These are phyloP conservation scores for Poecilobothrus nobilitatus DNA, from an alignment of 2,888 invertebrate species.

Conservation along the genomic window DNA sequence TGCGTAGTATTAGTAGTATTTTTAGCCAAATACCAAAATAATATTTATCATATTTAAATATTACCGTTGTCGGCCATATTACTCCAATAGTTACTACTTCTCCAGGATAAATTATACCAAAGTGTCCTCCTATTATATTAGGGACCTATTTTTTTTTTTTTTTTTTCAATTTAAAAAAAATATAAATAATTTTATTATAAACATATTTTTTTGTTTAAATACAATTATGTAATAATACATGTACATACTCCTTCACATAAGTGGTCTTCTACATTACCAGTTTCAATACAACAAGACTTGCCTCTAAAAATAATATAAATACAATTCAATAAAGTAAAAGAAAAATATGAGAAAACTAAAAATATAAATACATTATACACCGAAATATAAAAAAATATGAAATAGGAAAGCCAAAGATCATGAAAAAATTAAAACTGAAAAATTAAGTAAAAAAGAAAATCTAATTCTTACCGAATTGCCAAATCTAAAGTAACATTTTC, in stretches of 20 bases:
- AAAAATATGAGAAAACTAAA: no score
- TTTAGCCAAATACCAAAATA: constrained; percentile 9
- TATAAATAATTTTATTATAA: not conserved
- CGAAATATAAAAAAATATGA: no score
- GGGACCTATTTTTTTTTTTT: no score
- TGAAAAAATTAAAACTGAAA: not conserved
- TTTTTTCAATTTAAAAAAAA: no score
- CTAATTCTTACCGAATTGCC: constrained; percentile 21
- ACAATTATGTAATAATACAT: not conserved
- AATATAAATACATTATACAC: no score
- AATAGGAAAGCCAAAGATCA: no score
- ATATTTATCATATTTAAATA: not conserved
- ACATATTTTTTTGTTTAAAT: constrained; percentile 1
- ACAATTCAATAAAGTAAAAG: no score
- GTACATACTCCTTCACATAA: constrained; percentile 21
- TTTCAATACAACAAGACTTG: constrained; percentile 32
- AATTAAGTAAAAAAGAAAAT: not conserved
- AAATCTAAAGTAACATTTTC: constrained; percentile 29
- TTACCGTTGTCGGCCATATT: constrained; percentile 38
- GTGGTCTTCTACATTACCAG: constrained; percentile 24
- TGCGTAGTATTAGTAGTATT: not conserved
- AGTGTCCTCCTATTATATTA: constrained; percentile 35
- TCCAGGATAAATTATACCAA: constrained; percentile 33
- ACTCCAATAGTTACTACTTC: constrained; percentile 31
- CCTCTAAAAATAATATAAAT: constrained; percentile 17